Base-by-base conservation (phyloP, 2,888 invertebrate species). In the Nudaria mundana region DNA sequence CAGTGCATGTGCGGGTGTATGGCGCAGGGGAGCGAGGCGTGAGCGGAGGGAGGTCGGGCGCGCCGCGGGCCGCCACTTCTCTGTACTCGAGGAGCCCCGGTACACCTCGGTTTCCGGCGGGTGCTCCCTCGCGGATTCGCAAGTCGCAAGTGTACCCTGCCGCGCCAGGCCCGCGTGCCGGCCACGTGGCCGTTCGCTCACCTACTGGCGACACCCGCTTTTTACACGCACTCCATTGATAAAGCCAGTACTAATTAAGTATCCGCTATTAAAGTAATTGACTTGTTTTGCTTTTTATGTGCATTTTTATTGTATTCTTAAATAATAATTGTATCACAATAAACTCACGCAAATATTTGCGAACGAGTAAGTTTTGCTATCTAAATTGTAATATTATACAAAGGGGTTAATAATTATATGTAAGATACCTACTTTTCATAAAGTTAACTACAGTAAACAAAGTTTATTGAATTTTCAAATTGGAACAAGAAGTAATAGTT, bases 81-180 rank as follows among this genome's bases (percentile, higher is more conserved):
- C 86, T 84, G 85, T 83, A 70, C 84, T 83, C 84, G 81, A 82
- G 81, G 87, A 84, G 86, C 83, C 78, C 85, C 83, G 84, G 82
- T 81, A 83, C 83, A 85, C 86, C 85, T 85, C 87, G 80, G 85
- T 84, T 87, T 86, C 87, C 86, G 87, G 86, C 80, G 76, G 77
- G 78, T 69, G 81, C 84, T 74, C 75, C 73, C 86, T 82, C 82
- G 86, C 83, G 83, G 77, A 72, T 81, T 77, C 78, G 73, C 78
- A 78, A 81, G 76, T 77, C 78, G 73, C 78, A 78, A 81, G 76
- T 77, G 70, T 66, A 63, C 66, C 69, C 70, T 69, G 69, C 69
- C 76, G 76, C 72, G 71, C 68, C 67, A 64, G 59, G 59, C 71
- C 74, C 76, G 75, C 80, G 77, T 74, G 82, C 79, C 83, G 76